Evolutionary conservation across 2,888 invertebrate genomes (phyloP).

Genomic region (Macrosiphum euphorbiae): DNA sequence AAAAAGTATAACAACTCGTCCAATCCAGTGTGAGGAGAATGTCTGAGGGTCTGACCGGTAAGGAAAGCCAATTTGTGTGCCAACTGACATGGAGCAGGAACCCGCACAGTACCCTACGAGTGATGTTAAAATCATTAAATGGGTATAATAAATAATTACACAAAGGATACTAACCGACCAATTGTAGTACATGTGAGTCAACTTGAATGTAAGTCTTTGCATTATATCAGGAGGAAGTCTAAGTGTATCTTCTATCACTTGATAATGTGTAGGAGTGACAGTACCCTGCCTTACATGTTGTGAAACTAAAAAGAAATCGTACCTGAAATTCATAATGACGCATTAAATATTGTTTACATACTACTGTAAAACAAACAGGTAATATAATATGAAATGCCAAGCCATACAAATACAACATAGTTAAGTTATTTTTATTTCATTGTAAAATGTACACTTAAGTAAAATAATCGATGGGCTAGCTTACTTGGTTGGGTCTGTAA

Average conservation of each 20-base stretch:
- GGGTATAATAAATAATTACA: not conserved
- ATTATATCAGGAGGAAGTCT: slow-evolving; percentile 76
- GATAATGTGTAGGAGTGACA: slow-evolving; percentile 91
- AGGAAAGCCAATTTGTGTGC: slow-evolving; percentile 94
- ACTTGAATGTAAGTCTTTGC: slow-evolving; percentile 87
- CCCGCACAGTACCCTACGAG: slow-evolving; percentile 74
- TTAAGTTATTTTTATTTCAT: not conserved
- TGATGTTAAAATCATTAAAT: not conserved
- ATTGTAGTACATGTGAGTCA: slow-evolving; percentile 92
- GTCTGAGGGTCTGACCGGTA: slow-evolving; percentile 84
- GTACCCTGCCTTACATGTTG: slow-evolving; percentile 91
- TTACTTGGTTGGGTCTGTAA: slow-evolving; percentile 79
- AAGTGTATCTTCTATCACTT: slow-evolving; percentile 80
- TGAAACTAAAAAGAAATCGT: slow-evolving; percentile 91
- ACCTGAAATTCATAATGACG: slow-evolving; percentile 71
- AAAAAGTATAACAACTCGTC: slow-evolving; percentile 79
- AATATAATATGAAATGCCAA: too few relatives aligned
- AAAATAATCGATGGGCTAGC: not conserved
- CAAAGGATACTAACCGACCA: slow-evolving; percentile 76
- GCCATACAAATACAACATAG: not conserved
- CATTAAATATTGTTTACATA: not conserved
- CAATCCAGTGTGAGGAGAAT: slow-evolving; percentile 75
- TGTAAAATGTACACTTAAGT: not conserved
- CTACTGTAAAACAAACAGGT: not conserved
- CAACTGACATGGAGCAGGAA: slow-evolving; percentile 94